phyloP scores from a whole-genome alignment of 2,797 vertebrate genomes.

The Mallotus villosus region DNA sequence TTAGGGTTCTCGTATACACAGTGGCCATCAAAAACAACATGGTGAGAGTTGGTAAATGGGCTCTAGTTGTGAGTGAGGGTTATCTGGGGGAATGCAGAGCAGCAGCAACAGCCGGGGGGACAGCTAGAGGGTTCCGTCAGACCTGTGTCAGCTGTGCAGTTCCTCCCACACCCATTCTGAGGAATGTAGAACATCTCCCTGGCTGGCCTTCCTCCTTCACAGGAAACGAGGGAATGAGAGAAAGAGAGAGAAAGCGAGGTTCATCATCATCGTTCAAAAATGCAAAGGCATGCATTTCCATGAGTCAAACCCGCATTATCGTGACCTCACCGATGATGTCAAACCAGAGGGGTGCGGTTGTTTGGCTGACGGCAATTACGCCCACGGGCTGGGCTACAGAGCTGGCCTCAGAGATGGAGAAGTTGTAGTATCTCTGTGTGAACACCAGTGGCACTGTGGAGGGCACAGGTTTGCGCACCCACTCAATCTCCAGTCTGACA shows the following conservation, averaged over 20 bases:
- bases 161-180: constrained; percentile 89
- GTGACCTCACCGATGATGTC: constrained; percentile 87
- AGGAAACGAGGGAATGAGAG: constrained; percentile 44
- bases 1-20: too few species aligned
- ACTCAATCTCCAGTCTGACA: constrained; percentile 88
- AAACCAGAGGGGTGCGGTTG: constrained; percentile 88
- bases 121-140: constrained; percentile 34
- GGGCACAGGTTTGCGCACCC: constrained; percentile 87
- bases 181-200: constrained; percentile 96
- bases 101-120: neutral
- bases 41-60: too few species aligned
- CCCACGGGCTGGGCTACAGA: constrained; percentile 91
- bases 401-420: constrained; percentile 88
- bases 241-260: constrained; percentile 38
- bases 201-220: constrained; percentile 86
- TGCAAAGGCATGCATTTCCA: too few species aligned
- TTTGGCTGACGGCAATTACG: constrained; percentile 84
- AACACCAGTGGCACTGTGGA: constrained; percentile 81
- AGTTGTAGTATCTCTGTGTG: constrained; percentile 86
- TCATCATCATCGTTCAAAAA: neutral
- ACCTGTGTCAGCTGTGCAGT: constrained; percentile 85
- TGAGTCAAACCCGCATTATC: neutral
- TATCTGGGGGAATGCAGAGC: too few species aligned
- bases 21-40: too few species aligned
- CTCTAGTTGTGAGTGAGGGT: too few species aligned